Percentiles rank a stretch among this genome's conserved stretches.
Conservation (phyloP, 1,140 invertebrate genomes). For the Ctenoplectra terminalis region DNA sequence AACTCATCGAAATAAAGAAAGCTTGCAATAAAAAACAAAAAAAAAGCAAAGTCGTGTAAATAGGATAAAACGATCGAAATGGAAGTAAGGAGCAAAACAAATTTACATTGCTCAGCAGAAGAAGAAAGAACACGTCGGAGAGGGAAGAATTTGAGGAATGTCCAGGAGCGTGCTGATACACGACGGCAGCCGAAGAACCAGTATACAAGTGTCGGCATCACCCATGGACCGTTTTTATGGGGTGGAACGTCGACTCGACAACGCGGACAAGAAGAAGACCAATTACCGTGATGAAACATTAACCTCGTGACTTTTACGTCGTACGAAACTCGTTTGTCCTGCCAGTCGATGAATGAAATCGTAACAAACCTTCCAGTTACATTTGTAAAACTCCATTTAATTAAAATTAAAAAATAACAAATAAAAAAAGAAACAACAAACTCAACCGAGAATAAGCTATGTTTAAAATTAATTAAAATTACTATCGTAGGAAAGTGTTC, state of each 20-base stretch:
- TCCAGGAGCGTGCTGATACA: constrained; percentile 42
- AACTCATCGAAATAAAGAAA: background rate
- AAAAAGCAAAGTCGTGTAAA: background rate
- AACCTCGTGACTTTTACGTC: constrained; percentile 25
- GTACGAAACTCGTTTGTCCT: constrained; percentile 56
- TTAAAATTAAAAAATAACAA: background rate
- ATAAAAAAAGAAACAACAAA: too few relatives aligned
- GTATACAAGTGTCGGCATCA: constrained; percentile 56
- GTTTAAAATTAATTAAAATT: constrained; percentile 5
- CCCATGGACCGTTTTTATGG: constrained; percentile 60
- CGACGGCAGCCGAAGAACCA: constrained; percentile 36
- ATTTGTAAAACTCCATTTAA: background rate
- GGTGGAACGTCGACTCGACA: constrained; percentile 60
- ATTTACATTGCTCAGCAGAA: background rate
- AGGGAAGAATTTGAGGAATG: constrained; percentile 26
- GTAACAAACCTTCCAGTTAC: background rate
- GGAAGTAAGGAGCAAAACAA: background rate
- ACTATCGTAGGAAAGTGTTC: constrained; percentile 23
- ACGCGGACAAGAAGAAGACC: constrained; percentile 75
- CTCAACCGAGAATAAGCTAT: background rate
- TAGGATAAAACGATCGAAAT: background rate
- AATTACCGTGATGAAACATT: constrained; percentile 73
- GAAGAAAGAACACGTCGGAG: constrained; percentile 1
- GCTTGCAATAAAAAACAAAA: background rate
- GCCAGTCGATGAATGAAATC: constrained; percentile 5